phyloP scores from a whole-genome alignment of 2,797 vertebrate species.

The Anabacerthia variegaticeps region DNA sequence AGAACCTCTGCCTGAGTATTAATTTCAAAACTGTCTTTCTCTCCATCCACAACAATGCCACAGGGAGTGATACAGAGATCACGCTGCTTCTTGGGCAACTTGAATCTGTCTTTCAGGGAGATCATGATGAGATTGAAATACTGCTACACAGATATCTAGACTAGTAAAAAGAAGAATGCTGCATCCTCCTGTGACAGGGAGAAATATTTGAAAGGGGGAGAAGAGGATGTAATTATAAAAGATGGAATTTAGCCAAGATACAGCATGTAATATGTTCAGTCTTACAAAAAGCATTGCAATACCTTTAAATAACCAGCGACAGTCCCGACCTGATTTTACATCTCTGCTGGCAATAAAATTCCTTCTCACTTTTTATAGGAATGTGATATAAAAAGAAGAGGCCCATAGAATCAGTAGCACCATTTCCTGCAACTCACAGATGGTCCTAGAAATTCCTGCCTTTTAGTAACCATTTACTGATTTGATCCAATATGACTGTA shows the following conservation, averaged over 20 bases:
- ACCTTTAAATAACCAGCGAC: slow-evolving; percentile 62
- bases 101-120: neutral
- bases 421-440: slow-evolving; percentile 37
- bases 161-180: neutral
- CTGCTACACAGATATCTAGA: neutral
- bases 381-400: slow-evolving; percentile 45
- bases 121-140: neutral
- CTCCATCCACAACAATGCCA: neutral
- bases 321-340: slow-evolving; percentile 65
- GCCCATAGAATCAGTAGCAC: neutral
- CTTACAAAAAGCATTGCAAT: slow-evolving; percentile 28
- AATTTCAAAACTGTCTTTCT: neutral
- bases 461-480: neutral
- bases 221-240: slow-evolving; percentile 42
- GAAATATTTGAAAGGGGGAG: neutral
- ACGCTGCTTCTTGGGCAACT: neutral
- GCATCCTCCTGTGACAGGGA: neutral
- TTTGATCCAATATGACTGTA: neutral
- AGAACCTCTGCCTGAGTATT: neutral
- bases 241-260: slow-evolving; percentile 54
- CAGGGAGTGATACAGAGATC: neutral
- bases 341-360: slow-evolving; percentile 39
- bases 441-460: slow-evolving; percentile 23
- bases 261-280: slow-evolving; percentile 21
- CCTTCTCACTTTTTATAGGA: slow-evolving; percentile 58